These are phyloP conservation scores for Pasiphila rectangulata DNA, from an alignment of 2,888 invertebrate genomes.

Conservation along the genomic window DNA sequence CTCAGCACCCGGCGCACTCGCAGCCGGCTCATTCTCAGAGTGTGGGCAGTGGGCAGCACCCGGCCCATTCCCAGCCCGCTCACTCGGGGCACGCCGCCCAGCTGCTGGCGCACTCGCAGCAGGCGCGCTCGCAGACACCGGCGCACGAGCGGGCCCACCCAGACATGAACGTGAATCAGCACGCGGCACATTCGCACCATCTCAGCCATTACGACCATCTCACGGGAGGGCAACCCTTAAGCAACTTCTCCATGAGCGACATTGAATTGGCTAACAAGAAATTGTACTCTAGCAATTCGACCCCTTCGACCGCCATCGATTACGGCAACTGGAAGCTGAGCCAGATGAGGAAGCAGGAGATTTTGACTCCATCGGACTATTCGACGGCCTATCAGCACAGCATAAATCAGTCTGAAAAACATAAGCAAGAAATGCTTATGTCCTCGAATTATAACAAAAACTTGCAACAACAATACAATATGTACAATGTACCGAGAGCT, in stretches of 20 bases:
- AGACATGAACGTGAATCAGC: constrained; percentile 22
- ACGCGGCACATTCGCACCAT: constrained; percentile 64
- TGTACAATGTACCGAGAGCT: constrained; percentile 55
- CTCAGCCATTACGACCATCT: constrained; percentile 63
- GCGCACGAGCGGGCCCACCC: constrained; percentile 13
- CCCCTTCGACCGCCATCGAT: constrained; percentile 57
- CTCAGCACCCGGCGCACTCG: constrained; percentile 1
- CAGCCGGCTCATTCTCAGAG: constrained; percentile 14
- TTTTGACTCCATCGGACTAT: constrained; percentile 61
- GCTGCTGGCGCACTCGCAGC: constrained; percentile 7
- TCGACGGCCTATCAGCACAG: constrained; percentile 51
- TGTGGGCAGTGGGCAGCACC: background rate
- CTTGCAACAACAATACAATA: constrained; percentile 59
- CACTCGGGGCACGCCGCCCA: background rate
- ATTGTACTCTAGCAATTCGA: constrained; percentile 55
- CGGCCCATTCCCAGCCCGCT: constrained; percentile 2
- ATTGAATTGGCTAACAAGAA: constrained; percentile 73
- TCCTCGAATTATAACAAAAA: constrained; percentile 63
- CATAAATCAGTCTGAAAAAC: constrained; percentile 54
- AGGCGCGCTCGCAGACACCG: constrained; percentile 5
- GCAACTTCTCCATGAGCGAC: constrained; percentile 67
- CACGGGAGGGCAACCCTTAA: constrained; percentile 50
- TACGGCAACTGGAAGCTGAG: constrained; percentile 73
- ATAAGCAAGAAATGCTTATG: constrained; percentile 51
- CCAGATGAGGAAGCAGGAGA: constrained; percentile 62